phyloP scores from a whole-genome alignment of 2,888 invertebrate genomes.

The Listrodromus nycthemerus region DNA sequence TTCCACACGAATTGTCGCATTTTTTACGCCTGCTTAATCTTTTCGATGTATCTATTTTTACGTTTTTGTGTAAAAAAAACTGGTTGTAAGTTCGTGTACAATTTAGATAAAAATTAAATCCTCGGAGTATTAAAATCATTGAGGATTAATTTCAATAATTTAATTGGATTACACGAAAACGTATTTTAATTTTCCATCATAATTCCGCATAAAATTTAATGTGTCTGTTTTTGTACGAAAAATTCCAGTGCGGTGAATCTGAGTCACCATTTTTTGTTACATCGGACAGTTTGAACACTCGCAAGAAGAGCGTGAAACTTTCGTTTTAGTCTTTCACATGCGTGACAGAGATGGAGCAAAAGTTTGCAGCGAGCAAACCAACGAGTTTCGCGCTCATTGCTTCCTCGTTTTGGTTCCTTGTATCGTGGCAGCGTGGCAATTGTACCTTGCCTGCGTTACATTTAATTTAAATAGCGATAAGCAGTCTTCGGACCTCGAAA shows the following conservation, averaged over 20 bases:
- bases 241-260: too few relatives aligned
- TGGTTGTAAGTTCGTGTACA: too few relatives aligned
- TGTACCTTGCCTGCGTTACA: not conserved
- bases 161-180: too few relatives aligned
- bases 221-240: too few relatives aligned
- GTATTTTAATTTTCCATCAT: too few relatives aligned
- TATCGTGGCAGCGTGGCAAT: not conserved
- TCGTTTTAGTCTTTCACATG: not conserved
- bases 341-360: not conserved
- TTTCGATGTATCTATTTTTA: not conserved
- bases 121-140: too few relatives aligned
- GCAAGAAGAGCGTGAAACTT: not conserved
- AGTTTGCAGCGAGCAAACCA: not conserved
- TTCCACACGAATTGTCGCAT: not conserved
- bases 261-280: too few relatives aligned
- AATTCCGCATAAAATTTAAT: too few relatives aligned
- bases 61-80: too few relatives aligned
- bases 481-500: not conserved
- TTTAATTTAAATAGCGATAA: slow-evolving; percentile 21
- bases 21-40: not conserved
- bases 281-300: too few relatives aligned
- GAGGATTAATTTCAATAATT: too few relatives aligned
- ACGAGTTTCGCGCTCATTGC: not conserved
- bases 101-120: too few relatives aligned
- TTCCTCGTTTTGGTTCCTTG: not conserved